Conservation (phyloP, 1,140 invertebrate genomes). For the Drosophila saltans region DNA sequence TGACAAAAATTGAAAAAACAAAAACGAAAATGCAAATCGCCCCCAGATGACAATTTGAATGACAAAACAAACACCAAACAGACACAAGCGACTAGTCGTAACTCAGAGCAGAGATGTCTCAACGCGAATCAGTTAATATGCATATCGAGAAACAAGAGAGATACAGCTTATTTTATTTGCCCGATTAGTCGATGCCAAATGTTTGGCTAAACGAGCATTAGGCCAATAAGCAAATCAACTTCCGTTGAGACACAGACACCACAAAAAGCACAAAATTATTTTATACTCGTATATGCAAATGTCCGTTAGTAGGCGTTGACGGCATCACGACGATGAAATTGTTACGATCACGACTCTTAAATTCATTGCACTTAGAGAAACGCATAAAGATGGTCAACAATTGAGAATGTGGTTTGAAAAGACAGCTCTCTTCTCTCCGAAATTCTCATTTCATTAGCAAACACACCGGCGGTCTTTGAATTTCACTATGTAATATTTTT, state of each 20-base stretch:
- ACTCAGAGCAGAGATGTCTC: slow-evolving; percentile 11
- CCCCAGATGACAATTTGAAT: slow-evolving; percentile 61
- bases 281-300: background rate
- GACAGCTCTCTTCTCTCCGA: too few species aligned
- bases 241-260: slow-evolving; percentile 44
- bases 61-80: slow-evolving; percentile 56
- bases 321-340: slow-evolving; percentile 1
- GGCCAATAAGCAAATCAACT: slow-evolving; percentile 53
- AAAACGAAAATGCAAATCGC: slow-evolving; percentile 54
- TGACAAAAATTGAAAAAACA: slow-evolving; percentile 4
- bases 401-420: background rate
- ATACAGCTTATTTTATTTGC: slow-evolving; percentile 63
- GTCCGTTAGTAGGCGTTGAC: slow-evolving; percentile 26
- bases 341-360: slow-evolving; percentile 6
- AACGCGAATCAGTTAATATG: slow-evolving; percentile 35
- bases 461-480: too few species aligned
- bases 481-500: too few species aligned
- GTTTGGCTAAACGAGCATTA: slow-evolving; percentile 56
- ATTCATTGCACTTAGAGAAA: background rate
- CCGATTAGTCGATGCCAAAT: slow-evolving; percentile 60
- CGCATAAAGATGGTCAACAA: background rate
- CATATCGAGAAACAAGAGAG: slow-evolving; percentile 35
- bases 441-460: too few species aligned
- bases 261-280: slow-evolving; percentile 6
- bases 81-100: slow-evolving; percentile 22